Evolutionary conservation across 2,797 vertebrate genomes (phyloP), one percentile per base, ranked within the genome.

Genomic region (Margarornis squamiger): DNA sequence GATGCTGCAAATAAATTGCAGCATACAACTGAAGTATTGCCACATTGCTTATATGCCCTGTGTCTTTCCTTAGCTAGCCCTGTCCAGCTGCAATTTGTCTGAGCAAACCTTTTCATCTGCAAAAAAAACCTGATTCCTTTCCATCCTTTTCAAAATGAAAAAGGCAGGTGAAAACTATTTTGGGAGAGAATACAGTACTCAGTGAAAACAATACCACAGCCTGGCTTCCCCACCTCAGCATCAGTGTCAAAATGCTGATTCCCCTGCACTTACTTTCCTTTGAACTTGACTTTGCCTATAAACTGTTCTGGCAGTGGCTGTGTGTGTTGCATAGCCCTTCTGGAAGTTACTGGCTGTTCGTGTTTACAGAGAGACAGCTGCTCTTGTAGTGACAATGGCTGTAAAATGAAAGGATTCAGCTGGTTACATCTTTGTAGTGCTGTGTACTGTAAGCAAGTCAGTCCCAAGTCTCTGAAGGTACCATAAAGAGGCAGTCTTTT

Each of bases 321-420:
- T 72, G 7, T 52, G 30, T 51, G 55, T 88, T 70, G 39, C 18
- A 29, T 51, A 80, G 12, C 52, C 85, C 73, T 84, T 30, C 41
- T 74, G 75, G 81, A 96, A 71, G 74, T 78, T 19, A 41, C 20
- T 86, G 59, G 9, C 59, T 78, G 14, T 55, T 93, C 10, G 1
- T 57, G 70, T 87, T 81, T 93, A 41, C 39, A 77, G 63, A 88
- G 46, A 88, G 27, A 57, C 29, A 68, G 38, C 67, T 85, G 34
- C 12, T 93, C 22, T 89, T 86, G 68, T 27, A n/a, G 45, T 66
- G 62, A 14, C 91, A 80, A 58, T 80, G 77, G 55, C 54, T 84
- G 34, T 59, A 67, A 96, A 67, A 83, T 91, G 88, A 80, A 88
- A 82, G 48, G 76, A 88, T 87, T 92, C 86, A 87, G 43, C 38